phyloP scores from a whole-genome alignment of 2,888 invertebrate genomes.

The Habrosyne pyritoides region DNA sequence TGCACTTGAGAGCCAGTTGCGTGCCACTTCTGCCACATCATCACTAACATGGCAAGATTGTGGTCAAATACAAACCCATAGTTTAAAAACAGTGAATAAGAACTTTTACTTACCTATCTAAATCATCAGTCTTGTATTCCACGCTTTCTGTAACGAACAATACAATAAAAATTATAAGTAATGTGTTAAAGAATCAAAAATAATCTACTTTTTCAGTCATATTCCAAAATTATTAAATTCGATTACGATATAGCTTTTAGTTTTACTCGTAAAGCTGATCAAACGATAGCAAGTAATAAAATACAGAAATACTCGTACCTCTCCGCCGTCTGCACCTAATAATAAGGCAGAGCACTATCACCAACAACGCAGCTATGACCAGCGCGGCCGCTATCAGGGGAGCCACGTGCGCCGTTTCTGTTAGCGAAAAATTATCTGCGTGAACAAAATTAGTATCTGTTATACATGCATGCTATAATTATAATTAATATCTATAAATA shows the following conservation, averaged over 20 bases:
- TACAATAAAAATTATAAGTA: slow-evolving; percentile 2
- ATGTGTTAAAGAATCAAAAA: neutral
- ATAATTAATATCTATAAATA: neutral
- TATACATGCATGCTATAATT: slow-evolving; percentile 18
- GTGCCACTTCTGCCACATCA: no score
- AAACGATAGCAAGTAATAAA: neutral
- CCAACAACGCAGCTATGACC: slow-evolving; percentile 72
- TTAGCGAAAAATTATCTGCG: slow-evolving; percentile 76
- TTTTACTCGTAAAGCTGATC: no score
- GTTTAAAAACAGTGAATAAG: neutral
- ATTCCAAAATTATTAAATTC: no score
- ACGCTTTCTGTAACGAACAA: slow-evolving; percentile 87
- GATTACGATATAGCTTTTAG: no score
- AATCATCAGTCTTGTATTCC: slow-evolving; percentile 92
- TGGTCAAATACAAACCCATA: no score
- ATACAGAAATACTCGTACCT: slow-evolving; percentile 47
- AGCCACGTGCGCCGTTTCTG: slow-evolving; percentile 79
- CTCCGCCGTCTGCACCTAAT: slow-evolving; percentile 68
- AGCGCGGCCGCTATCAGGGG: slow-evolving; percentile 77
- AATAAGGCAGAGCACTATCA: slow-evolving; percentile 72
- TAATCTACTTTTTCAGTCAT: no score
- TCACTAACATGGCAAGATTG: no score
- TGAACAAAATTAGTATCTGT: slow-evolving; percentile 51
- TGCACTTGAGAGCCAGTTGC: no score
- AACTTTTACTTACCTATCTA: slow-evolving; percentile 88